Evolutionary conservation across 1,140 invertebrate genomes (phyloP), one percentile per base, ranked within the genome.

Genomic region (Zaprionus taronus): DNA sequence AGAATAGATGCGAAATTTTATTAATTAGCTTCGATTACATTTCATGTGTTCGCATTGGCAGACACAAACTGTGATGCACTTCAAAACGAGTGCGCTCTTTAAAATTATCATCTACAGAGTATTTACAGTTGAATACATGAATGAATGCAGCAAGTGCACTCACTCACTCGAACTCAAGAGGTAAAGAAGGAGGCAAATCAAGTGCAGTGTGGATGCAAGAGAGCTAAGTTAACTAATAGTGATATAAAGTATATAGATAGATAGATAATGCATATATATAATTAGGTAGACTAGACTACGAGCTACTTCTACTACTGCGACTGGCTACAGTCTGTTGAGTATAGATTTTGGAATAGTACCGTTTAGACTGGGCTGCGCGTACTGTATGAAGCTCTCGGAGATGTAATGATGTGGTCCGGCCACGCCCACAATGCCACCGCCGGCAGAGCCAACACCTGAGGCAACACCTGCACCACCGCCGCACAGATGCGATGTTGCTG

Each of bases 331-430:
- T 78, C 80, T 85, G 79, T 92, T 92, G 78, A 90, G 80, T 91
- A 92, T 92, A 78, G 91, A 92, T 91, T 92, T 91, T 84, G 91
- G 91, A 86, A 92, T 93, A 87, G 91, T 92, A 93, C 92, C 92
- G 83, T 93, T 93, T 81, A 93, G 89, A 75, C 92, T 93, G 69
- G 92, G 92, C 78, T 93, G 92, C 71, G 92, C 91, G 55, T 93
- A 93, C 72, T 93, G 92, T 67, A 93, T 93, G 77, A 93, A 93
- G 81, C 92, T 92, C 81, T 93, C 92, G 36, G 92, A 93, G 72
- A 93, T 92, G 74, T 93, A 93, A 74, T 92, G 91, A 79, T 92
- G 91, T 26, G 91, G 91, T n/a, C 80, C 89, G 51, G 77, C 87
- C 20, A 86, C 81, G 79, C 72, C 85, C 58, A 87, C 80, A 71